phyloP scores from a whole-genome alignment of 2,797 vertebrate species.

The Sebastes reedi region DNA sequence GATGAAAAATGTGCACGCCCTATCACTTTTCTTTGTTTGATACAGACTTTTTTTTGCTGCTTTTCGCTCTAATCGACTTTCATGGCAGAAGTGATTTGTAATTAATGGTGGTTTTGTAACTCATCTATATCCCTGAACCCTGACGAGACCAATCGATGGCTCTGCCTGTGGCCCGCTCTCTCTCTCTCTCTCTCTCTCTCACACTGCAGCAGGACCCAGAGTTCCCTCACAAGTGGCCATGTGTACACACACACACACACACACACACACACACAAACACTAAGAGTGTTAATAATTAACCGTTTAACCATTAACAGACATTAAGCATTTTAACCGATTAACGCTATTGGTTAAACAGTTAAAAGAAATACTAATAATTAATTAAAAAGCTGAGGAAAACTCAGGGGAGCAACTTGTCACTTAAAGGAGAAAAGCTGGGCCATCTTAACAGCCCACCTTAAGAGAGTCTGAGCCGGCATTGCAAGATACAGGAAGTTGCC shows the following conservation, averaged over 20 bases:
- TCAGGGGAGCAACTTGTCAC: too few relatives aligned
- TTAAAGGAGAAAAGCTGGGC: too few relatives aligned
- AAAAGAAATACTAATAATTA: too few relatives aligned
- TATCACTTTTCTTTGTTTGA: slow-evolving; percentile 71
- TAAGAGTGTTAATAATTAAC: too few relatives aligned
- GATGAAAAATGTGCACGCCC: slow-evolving; percentile 58
- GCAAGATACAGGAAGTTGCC: too few relatives aligned
- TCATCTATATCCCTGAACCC: slow-evolving; percentile 79
- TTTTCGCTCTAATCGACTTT: slow-evolving; percentile 77
- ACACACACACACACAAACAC: too few relatives aligned
- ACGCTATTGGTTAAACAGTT: too few relatives aligned
- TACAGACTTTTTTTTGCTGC: slow-evolving; percentile 61
- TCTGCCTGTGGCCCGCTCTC: slow-evolving; percentile 65
- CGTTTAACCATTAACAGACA: too few relatives aligned
- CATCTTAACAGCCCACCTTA: too few relatives aligned
- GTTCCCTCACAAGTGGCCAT: slow-evolving; percentile 15
- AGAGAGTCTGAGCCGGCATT: too few relatives aligned
- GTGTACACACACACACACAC: not conserved
- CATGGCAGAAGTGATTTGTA: slow-evolving; percentile 82
- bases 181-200: slow-evolving; percentile 16
- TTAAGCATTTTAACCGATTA: too few relatives aligned
- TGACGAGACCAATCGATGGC: slow-evolving; percentile 78
- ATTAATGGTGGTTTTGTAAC: slow-evolving; percentile 83
- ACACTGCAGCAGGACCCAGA: slow-evolving; percentile 38
- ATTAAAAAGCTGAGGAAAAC: too few relatives aligned